Conservation (phyloP, 1,140 invertebrate genomes). For the Micrasema longulum region DNA sequence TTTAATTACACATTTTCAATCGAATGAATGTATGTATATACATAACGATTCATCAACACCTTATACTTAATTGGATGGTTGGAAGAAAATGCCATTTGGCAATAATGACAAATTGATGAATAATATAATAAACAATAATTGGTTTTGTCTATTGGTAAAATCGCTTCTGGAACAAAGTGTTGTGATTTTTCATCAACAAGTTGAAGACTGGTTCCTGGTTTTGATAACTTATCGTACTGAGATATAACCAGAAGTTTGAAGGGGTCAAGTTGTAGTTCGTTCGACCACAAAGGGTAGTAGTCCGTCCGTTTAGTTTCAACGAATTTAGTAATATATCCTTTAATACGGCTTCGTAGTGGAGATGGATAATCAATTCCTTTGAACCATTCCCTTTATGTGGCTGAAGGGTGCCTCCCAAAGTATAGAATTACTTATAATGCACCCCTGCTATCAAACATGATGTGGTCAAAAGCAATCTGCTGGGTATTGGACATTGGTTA, state of each 20-base stretch:
- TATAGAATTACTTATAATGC: slow-evolving; percentile 20
- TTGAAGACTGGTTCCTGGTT: too few species aligned
- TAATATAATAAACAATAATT: too few species aligned
- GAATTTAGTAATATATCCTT: slow-evolving; percentile 30
- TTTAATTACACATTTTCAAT: too few species aligned
- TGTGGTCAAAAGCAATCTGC: slow-evolving; percentile 22
- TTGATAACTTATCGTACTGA: neutral
- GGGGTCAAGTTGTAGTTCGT: slow-evolving; percentile 1
- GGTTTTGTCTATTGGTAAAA: too few species aligned
- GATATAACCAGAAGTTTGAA: slow-evolving; percentile 11
- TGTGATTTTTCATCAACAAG: too few species aligned
- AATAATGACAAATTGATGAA: too few species aligned
- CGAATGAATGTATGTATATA: too few species aligned
- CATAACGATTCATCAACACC: too few species aligned
- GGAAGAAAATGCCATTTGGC: too few species aligned
- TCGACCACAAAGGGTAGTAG: slow-evolving; percentile 17
- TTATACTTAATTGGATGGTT: too few species aligned
- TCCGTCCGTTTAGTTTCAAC: slow-evolving; percentile 8
- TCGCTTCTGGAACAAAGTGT: too few species aligned
- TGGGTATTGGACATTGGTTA: neutral
- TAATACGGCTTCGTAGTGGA: neutral
- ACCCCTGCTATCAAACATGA: slow-evolving; percentile 20
- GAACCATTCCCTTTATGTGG: slow-evolving; percentile 30
- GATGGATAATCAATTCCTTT: slow-evolving; percentile 36
- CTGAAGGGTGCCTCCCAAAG: neutral